Conservation (phyloP, 2,888 invertebrate species). For the Mantis religiosa region DNA sequence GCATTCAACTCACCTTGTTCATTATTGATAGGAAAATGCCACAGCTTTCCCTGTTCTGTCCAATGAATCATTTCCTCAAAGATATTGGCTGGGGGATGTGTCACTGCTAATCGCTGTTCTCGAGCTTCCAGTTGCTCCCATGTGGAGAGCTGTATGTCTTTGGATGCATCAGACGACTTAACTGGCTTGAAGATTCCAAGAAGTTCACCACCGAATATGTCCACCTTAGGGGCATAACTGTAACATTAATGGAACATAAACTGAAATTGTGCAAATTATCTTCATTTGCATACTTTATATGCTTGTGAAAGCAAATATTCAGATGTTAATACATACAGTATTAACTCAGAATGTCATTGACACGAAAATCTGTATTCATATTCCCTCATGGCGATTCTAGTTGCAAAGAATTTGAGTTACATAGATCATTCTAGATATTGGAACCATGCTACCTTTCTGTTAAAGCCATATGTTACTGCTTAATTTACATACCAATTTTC, state of each 20-base stretch:
- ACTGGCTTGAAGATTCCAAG: conserved; percentile 60
- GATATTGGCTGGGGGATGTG: conserved; percentile 77
- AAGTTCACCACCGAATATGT: conserved; percentile 59
- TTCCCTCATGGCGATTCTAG: too few species aligned
- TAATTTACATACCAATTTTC: too few species aligned
- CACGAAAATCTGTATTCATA: too few species aligned
- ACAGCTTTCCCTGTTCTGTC: conserved; percentile 92
- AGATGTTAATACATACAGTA: neutral
- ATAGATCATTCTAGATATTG: too few species aligned
- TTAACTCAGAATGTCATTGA: neutral
- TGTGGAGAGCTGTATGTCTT: conserved; percentile 46
- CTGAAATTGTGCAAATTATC: neutral
- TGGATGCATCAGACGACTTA: conserved; percentile 33
- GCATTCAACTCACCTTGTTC: conserved; percentile 69
- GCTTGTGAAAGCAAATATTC: neutral
- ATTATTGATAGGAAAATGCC: conserved; percentile 97
- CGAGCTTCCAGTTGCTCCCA: conserved; percentile 65
- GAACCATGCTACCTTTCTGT: too few species aligned
- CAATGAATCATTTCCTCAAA: conserved; percentile 91
- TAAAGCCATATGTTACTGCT: too few species aligned
- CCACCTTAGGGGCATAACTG: conserved; percentile 46
- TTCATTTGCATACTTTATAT: neutral
- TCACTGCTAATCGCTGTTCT: conserved; percentile 62
- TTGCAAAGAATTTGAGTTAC: too few species aligned
- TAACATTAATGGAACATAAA: neutral